Conservation (phyloP, 2,113 vertebrate genomes). For the Cyprinus carpio region DNA sequence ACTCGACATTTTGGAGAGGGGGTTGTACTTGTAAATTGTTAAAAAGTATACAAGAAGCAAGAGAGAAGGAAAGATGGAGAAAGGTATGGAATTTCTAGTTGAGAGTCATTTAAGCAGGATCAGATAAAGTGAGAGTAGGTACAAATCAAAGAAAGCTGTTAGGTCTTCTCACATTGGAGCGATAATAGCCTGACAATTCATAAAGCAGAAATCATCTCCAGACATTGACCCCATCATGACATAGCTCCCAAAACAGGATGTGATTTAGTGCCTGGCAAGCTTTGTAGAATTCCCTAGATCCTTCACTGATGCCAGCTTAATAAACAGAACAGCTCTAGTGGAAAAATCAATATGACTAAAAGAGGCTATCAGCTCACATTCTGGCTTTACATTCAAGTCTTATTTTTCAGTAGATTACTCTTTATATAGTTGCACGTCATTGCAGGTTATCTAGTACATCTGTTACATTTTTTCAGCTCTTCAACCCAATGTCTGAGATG, state of each 20-base stretch:
- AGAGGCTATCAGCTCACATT: neutral
- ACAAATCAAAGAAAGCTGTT: neutral
- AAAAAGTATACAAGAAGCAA: neutral
- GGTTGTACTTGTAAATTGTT: neutral
- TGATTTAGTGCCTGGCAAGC: conserved; percentile 4
- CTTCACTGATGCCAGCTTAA: conserved; percentile 20
- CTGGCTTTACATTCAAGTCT: conserved; percentile 4
- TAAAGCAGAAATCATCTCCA: conserved; percentile 25
- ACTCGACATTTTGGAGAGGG: neutral
- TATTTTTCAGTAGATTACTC: neutral
- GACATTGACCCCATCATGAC: neutral
- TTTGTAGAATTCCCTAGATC: neutral
- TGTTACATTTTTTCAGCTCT: neutral
- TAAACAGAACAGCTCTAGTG: neutral
- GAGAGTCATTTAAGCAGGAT: neutral
- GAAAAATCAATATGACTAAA: conserved; percentile 12
- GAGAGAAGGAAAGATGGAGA: neutral
- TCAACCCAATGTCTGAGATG: neutral
- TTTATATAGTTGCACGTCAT: neutral
- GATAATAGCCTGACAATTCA: conserved; percentile 18
- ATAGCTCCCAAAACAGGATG: conserved; percentile 5
- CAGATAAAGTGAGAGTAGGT: neutral
- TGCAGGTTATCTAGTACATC: neutral
- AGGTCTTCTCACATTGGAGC: conserved; percentile 10
- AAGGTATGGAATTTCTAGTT: neutral